Evolutionary conservation across 2,888 invertebrate species (phyloP).

Genomic region (Rhagonycha fulva): DNA sequence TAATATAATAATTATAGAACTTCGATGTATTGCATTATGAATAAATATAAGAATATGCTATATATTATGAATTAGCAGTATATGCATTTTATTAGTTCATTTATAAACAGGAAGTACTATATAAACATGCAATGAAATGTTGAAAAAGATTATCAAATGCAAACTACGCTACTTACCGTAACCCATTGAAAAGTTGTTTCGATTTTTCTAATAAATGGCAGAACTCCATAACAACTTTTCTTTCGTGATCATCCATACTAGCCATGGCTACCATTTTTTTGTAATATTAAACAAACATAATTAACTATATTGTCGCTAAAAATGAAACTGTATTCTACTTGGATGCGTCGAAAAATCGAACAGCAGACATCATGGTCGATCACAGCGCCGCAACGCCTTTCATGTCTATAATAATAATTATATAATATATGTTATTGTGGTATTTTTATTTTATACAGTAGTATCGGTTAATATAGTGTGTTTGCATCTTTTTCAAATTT

Average conservation of each 20-base stretch:
- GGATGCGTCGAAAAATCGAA: conserved; percentile 52
- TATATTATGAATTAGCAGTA: too few relatives aligned
- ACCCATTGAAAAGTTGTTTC: conserved; percentile 94
- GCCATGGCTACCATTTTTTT: conserved; percentile 74
- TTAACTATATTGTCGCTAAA: conserved; percentile 23
- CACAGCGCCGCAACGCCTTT: conserved; percentile 44
- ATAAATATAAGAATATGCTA: too few relatives aligned
- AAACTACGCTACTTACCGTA: conserved; percentile 65
- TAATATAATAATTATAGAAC: conserved; percentile 36
- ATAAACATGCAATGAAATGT: not conserved
- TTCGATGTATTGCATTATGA: not conserved
- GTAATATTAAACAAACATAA: conserved; percentile 23
- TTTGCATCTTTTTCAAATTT: not conserved
- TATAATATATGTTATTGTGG: not conserved
- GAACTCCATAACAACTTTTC: conserved; percentile 93
- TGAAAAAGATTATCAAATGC: conserved; percentile 3
- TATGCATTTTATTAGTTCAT: not conserved
- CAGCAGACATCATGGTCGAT: conserved; percentile 49
- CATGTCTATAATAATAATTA: not conserved
- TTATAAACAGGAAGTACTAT: not conserved
- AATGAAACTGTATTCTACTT: conserved; percentile 25
- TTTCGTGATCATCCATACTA: conserved; percentile 83
- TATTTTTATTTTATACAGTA: not conserved
- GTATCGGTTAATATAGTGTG: not conserved
- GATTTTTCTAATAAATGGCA: conserved; percentile 95